Evolutionary conservation across 2,113 vertebrate species (phyloP), one percentile per base, ranked within the genome.

Genomic region (Laterallus jamaicensis): DNA sequence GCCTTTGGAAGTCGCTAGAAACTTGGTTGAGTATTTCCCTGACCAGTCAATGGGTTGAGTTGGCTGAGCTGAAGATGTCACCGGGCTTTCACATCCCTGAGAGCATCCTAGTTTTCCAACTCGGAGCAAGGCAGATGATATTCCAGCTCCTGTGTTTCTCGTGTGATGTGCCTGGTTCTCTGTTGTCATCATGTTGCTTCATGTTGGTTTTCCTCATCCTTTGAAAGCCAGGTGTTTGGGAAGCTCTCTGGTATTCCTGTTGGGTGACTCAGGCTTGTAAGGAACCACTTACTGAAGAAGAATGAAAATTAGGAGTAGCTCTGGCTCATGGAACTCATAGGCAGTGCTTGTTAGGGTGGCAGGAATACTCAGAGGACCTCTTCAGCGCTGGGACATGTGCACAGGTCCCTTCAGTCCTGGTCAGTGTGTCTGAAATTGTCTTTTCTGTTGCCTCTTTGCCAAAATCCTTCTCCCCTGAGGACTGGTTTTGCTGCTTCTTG

Each of bases 91-190:
- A 0, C 25, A 14, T n/a, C 68, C 49, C 31, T 58, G 89, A 42
- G 77, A 60, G 74, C 68, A 20, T 67, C 75, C 39, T 6, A 15
- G 56, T 47, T 63, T 63, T 86, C 74, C 64, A 39, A 8, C 37
- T n/a, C 2, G 2, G 50, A 83, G 35, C 55, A 15, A 25, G 75
- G 54, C 71, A 32, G 40, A 58, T 3, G 4, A 37, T 32, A 80
- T 89, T 44, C 54, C 82, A 44, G 11, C 74, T 70, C 59, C 40
- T 35, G 18, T 3, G 1, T 60, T 78, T 83, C 59, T 39, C 67
- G 39, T 59, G 75, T 76, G 82, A 7, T 29, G 21, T 26, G 6
- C 93, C 84, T 92, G 71, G 91, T 94, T 91, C 82, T 86, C 76
- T 79, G 37, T 94, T 77, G 62, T 10, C 84, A 17, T 68, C 19